phyloP scores from a whole-genome alignment of 1,140 invertebrate genomes.

The Macrocentrus cingulum region DNA sequence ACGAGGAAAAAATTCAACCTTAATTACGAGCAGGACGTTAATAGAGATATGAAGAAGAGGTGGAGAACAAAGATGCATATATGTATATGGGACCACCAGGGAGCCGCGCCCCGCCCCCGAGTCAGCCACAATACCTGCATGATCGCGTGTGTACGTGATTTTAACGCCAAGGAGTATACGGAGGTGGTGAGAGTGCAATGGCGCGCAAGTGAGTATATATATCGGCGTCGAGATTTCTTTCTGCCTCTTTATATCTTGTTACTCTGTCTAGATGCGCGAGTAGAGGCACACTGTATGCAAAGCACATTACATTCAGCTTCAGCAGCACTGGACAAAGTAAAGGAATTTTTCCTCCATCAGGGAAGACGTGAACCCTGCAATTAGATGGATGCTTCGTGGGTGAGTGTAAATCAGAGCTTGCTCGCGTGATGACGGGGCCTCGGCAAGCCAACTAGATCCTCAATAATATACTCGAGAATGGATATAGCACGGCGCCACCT shows the following conservation, averaged over 20 bases:
- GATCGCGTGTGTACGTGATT: constrained; percentile 39
- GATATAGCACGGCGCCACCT: constrained; percentile 26
- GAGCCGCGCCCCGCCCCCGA: constrained; percentile 50
- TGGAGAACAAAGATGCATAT: constrained; percentile 9
- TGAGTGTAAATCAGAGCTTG: constrained; percentile 50
- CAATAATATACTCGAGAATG: not conserved
- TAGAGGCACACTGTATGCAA: not conserved
- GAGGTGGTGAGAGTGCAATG: constrained; percentile 21
- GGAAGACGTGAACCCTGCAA: constrained; percentile 41
- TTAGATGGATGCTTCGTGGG: constrained; percentile 52
- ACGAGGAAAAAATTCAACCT: no score
- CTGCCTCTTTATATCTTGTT: constrained; percentile 9
- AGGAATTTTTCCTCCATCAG: constrained; percentile 11
- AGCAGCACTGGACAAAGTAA: constrained; percentile 43
- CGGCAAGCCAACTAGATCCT: constrained; percentile 6
- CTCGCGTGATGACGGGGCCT: constrained; percentile 42
- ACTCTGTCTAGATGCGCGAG: not conserved
- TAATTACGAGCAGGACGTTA: no score
- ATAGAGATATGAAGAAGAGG: constrained; percentile 29
- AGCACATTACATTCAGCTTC: constrained; percentile 16
- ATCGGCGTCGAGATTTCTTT: constrained; percentile 3
- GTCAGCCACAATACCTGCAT: constrained; percentile 35
- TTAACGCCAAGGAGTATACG: constrained; percentile 39
- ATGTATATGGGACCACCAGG: constrained; percentile 48
- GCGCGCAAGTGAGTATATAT: constrained; percentile 8